These are phyloP conservation scores for Monopterus albus DNA, from an alignment of 2,113 vertebrate species.

Conservation along the genomic window DNA sequence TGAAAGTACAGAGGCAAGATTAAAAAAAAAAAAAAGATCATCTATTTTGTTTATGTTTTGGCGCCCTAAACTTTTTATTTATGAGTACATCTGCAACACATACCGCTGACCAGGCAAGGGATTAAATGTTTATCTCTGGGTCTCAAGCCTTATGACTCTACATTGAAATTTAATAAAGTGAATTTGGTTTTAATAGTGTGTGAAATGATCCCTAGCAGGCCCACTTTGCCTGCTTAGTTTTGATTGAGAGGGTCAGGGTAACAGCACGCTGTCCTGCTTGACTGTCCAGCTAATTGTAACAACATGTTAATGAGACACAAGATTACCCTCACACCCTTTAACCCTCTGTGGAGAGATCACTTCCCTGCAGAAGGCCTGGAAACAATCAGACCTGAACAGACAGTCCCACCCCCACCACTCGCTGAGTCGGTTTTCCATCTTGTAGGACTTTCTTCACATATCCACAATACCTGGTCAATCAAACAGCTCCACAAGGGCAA, in stretches of 20 bases:
- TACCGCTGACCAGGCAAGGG: not conserved
- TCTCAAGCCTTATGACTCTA: not conserved
- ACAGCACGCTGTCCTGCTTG: slow-evolving; percentile 13
- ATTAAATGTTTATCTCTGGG: not conserved
- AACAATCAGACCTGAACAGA: slow-evolving; percentile 57
- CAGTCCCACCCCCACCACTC: slow-evolving; percentile 5
- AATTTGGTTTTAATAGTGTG: slow-evolving; percentile 4
- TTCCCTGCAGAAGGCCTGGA: slow-evolving; percentile 49
- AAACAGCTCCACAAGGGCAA: slow-evolving; percentile 19
- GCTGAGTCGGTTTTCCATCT: slow-evolving; percentile 30
- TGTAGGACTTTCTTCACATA: not conserved
- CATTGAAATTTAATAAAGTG: not conserved
- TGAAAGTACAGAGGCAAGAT: not conserved
- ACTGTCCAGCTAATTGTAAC: slow-evolving; percentile 59
- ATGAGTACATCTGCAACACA: not conserved
- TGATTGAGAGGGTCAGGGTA: slow-evolving; percentile 33
- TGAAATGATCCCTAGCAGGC: not conserved
- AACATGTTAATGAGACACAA: slow-evolving; percentile 59
- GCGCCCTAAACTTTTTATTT: too few relatives aligned
- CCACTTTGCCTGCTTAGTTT: slow-evolving; percentile 18
- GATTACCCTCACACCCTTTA: slow-evolving; percentile 50
- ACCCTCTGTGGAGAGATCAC: slow-evolving; percentile 37
- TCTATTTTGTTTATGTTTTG: too few relatives aligned
- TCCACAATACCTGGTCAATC: slow-evolving; percentile 14
- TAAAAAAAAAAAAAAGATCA: not conserved